phyloP scores from a whole-genome alignment of 2,113 vertebrate genomes.

The Verasper variegatus region DNA sequence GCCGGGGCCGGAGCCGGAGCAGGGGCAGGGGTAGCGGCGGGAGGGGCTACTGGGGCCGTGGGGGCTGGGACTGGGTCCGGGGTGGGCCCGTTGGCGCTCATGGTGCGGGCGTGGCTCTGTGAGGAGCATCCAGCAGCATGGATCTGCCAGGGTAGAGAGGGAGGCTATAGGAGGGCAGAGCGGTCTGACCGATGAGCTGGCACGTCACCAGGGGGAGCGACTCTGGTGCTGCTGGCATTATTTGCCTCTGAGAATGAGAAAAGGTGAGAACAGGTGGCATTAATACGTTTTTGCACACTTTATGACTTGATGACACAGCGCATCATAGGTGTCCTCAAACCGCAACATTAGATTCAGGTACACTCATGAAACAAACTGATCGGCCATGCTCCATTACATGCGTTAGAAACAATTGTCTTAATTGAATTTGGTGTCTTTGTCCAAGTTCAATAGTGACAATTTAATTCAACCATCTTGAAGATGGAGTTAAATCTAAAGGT shows the following conservation, averaged over 20 bases:
- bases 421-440: neutral
- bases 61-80: constrained; percentile 74
- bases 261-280: constrained; percentile 13
- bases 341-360: neutral
- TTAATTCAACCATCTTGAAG: neutral
- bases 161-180: constrained; percentile 86
- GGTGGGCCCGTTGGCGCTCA: constrained; percentile 92
- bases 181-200: constrained; percentile 90
- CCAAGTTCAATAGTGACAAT: neutral
- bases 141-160: constrained; percentile 94
- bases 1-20: constrained; percentile 63
- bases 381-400: neutral
- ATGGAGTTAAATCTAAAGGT: neutral
- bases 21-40: constrained; percentile 61
- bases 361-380: neutral
- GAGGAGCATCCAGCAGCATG: constrained; percentile 91
- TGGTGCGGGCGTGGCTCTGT: constrained; percentile 94
- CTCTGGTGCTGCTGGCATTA: constrained; percentile 97
- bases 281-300: constrained; percentile 3
- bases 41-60: constrained; percentile 62
- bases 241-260: constrained; percentile 87
- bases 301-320: neutral
- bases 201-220: constrained; percentile 92
- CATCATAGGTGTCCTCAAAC: neutral
- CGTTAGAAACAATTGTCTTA: too few species aligned